Conservation (phyloP, 2,113 vertebrate genomes). For the Harpagus bidentatus region DNA sequence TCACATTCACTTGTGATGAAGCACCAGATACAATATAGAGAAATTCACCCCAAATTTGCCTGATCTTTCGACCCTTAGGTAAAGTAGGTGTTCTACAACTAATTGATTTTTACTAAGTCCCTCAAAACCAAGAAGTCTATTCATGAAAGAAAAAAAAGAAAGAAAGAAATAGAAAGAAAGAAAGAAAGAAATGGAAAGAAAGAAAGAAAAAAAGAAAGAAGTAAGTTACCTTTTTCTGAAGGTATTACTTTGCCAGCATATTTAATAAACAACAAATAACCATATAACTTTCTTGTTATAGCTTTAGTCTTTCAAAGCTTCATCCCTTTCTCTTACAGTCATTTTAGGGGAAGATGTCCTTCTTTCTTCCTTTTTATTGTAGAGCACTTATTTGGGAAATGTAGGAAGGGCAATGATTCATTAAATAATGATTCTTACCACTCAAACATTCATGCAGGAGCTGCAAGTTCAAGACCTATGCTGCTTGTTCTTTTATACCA, state of each 20-base stretch:
- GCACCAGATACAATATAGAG: not conserved
- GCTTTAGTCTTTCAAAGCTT: not conserved
- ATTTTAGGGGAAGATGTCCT: not conserved
- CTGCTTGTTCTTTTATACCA: not conserved
- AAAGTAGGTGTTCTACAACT: not conserved
- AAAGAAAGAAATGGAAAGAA: no score
- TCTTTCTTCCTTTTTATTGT: not conserved
- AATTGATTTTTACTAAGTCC: not conserved
- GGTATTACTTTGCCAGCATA: not conserved
- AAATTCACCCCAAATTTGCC: not conserved
- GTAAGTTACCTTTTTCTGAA: not conserved
- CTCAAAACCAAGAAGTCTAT: not conserved
- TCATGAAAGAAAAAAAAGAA: not conserved
- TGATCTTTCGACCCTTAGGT: not conserved
- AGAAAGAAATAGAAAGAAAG: no score
- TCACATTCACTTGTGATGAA: not conserved
- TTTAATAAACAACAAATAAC: not conserved
- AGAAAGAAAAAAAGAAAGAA: no score
- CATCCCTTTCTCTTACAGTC: not conserved
- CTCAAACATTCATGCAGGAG: not conserved
- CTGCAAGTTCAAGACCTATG: not conserved
- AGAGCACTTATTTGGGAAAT: not conserved
- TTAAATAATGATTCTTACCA: not conserved
- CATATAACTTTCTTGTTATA: not conserved
- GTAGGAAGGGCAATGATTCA: not conserved